Conservation (phyloP, 2,888 invertebrate species). For the Cataglyphis cursor region DNA sequence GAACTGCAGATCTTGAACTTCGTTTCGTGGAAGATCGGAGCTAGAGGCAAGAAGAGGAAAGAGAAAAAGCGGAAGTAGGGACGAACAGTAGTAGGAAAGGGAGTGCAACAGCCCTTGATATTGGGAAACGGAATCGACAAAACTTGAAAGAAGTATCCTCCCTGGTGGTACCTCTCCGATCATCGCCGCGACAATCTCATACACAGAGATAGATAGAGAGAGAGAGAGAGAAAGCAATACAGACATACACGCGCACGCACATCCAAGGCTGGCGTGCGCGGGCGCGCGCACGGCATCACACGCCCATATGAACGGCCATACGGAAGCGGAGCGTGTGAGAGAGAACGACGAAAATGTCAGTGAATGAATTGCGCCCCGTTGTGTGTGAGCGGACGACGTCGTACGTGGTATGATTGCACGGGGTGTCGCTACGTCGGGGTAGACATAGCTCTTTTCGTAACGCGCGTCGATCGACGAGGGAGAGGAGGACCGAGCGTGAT, state of each 20-base stretch:
- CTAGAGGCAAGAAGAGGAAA: background rate
- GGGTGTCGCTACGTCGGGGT: conserved; percentile 28
- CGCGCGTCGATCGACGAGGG: background rate
- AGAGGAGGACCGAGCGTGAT: conserved; percentile 10
- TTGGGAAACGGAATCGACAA: conserved; percentile 3
- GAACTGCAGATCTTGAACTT: conserved; percentile 19
- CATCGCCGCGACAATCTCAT: background rate
- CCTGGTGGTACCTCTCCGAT: background rate
- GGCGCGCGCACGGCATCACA: conserved; percentile 43
- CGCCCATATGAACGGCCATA: conserved; percentile 58
- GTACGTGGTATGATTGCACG: conserved; percentile 52
- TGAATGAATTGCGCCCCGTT: conserved; percentile 44
- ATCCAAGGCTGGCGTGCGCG: background rate
- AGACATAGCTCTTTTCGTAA: conserved; percentile 8
- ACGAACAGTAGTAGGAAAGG: background rate
- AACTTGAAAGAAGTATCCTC: conserved; percentile 9
- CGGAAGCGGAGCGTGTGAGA: conserved; percentile 40
- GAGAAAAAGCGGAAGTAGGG: background rate
- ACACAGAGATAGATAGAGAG: background rate
- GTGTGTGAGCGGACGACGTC: conserved; percentile 42
- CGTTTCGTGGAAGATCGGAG: conserved; percentile 22
- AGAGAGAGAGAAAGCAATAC: background rate
- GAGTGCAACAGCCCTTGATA: background rate
- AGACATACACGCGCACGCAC: conserved; percentile 6
- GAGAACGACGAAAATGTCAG: conserved; percentile 52